These are phyloP conservation scores for Parasteatoda tepidariorum DNA, from an alignment of 1,140 invertebrate species.

Conservation along the genomic window DNA sequence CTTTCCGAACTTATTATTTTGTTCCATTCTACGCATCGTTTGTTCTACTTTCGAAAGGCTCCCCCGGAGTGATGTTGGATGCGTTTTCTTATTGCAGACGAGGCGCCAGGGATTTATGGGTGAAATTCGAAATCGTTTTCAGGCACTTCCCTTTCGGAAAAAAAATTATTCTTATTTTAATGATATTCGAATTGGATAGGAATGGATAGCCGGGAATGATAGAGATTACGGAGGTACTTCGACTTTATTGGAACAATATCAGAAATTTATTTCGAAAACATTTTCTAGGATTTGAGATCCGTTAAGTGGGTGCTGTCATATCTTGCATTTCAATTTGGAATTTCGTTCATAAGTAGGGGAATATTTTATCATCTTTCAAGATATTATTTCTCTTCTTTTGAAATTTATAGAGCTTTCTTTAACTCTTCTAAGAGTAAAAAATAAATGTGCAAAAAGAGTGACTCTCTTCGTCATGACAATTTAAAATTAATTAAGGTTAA, in stretches of 20 bases:
- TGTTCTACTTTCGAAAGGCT: conserved; percentile 23
- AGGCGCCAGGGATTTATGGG: neutral
- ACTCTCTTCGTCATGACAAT: no score
- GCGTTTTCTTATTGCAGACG: neutral
- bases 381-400: no score
- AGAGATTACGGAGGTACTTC: neutral
- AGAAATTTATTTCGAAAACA: neutral
- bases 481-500: no score
- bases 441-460: no score
- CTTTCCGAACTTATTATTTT: conserved; percentile 15
- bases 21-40: conserved; percentile 35
- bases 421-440: no score
- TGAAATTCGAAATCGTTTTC: neutral
- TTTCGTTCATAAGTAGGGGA: no score
- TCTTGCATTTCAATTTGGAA: no score
- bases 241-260: neutral
- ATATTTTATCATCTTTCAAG: no score
- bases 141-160: neutral
- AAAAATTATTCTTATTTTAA: neutral
- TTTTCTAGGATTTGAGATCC: no score
- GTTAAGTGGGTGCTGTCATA: no score
- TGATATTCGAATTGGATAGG: neutral
- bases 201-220: neutral
- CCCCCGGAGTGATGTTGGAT: neutral
- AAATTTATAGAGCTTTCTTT: no score